A percentile compares a stretch with the other conserved stretches of the same genome.
Evolutionary conservation across 1,140 invertebrate species (phyloP).

Genomic region (Tetramorium simillimum): DNA sequence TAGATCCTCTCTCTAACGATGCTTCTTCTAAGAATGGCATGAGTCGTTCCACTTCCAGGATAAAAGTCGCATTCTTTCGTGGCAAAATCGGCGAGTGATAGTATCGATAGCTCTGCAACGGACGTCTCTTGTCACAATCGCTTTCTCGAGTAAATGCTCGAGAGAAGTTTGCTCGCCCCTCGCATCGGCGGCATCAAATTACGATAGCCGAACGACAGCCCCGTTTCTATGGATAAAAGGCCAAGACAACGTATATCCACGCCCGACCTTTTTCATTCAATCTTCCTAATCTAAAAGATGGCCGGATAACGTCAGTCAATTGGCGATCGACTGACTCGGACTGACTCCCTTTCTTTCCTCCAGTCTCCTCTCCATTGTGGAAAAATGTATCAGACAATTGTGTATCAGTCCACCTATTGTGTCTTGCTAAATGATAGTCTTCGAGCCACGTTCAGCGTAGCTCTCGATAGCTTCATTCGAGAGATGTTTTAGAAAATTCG

Average conservation of each 20-base stretch:
- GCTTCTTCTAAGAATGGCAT: background rate
- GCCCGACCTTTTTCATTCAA: slow-evolving; percentile 73
- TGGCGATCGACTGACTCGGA: slow-evolving; percentile 81
- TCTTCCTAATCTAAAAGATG: slow-evolving; percentile 83
- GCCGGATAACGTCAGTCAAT: slow-evolving; percentile 83
- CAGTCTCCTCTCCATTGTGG: slow-evolving; percentile 67
- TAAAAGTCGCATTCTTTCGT: slow-evolving; percentile 12
- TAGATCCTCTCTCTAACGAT: background rate
- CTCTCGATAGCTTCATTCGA: slow-evolving; percentile 59
- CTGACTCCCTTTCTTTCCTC: slow-evolving; percentile 48
- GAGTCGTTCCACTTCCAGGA: background rate
- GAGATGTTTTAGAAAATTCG: slow-evolving; percentile 55
- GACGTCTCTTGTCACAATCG: slow-evolving; percentile 46
- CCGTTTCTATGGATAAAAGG: slow-evolving; percentile 68
- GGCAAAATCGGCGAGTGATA: slow-evolving; percentile 35
- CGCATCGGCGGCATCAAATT: slow-evolving; percentile 49
- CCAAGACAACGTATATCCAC: slow-evolving; percentile 64
- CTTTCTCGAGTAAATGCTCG: slow-evolving; percentile 46
- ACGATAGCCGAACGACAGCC: slow-evolving; percentile 52
- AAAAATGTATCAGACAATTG: slow-evolving; percentile 80
- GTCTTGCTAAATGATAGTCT: slow-evolving; percentile 72
- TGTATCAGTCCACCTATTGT: slow-evolving; percentile 69
- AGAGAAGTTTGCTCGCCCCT: slow-evolving; percentile 17
- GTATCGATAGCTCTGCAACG: slow-evolving; percentile 42
- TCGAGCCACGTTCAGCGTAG: slow-evolving; percentile 38